These are phyloP conservation scores for Sebastes cheni DNA, from an alignment of 2,797 vertebrate genomes.

Conservation along the genomic window DNA sequence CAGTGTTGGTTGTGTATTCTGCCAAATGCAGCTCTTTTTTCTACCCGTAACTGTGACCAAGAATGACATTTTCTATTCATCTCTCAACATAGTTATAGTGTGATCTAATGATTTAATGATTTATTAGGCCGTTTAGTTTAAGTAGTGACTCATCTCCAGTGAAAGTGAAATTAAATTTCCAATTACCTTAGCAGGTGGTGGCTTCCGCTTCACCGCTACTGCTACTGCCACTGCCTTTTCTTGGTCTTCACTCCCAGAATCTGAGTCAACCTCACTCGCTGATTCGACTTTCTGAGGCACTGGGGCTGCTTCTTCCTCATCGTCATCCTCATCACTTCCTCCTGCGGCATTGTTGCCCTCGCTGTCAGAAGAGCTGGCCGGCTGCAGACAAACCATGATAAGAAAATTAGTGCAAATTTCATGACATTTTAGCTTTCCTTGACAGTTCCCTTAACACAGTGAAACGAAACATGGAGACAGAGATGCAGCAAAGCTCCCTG, in stretches of 20 bases:
- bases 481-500: background rate
- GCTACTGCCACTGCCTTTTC: constrained; percentile 6
- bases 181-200: constrained; percentile 85
- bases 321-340: constrained; percentile 82
- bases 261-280: constrained; percentile 88
- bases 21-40: background rate
- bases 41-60: background rate
- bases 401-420: background rate
- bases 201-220: constrained; percentile 84
- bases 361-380: constrained; percentile 93
- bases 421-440: background rate
- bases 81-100: background rate
- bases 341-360: constrained; percentile 87
- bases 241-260: constrained; percentile 88
- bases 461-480: background rate
- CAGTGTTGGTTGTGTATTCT: background rate
- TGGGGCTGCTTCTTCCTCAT: constrained; percentile 76
- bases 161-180: background rate
- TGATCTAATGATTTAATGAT: background rate
- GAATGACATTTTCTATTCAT: background rate
- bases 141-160: background rate
- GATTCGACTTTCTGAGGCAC: constrained; percentile 78
- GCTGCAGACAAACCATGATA: constrained; percentile 71
- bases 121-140: background rate
- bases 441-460: background rate